Evolutionary conservation across 2,797 vertebrate genomes (phyloP).

Genomic region (Chaetodon trifasciatus): DNA sequence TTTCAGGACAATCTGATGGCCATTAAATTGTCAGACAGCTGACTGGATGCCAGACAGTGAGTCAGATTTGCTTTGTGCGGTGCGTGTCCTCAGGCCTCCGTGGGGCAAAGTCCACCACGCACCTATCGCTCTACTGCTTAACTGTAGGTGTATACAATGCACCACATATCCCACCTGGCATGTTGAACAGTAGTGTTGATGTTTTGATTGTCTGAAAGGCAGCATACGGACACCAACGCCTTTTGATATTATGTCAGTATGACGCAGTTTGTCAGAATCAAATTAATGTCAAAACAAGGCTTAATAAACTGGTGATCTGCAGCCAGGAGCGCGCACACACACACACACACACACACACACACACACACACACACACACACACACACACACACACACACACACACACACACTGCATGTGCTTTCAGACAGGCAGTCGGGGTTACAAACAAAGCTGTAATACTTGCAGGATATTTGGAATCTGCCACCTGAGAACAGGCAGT

Average conservation of each 20-base stretch:
- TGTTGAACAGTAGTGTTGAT: not conserved
- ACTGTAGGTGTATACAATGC: conserved; percentile 4
- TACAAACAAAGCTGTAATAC: not conserved
- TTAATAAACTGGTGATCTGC: not conserved
- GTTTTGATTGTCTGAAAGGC: not conserved
- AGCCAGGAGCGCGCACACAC: too few relatives aligned
- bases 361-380: not conserved
- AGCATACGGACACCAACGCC: too few relatives aligned
- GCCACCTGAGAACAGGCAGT: not conserved
- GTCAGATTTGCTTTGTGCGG: conserved; percentile 2
- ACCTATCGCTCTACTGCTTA: conserved; percentile 19
- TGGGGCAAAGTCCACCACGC: conserved; percentile 1
- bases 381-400: not conserved
- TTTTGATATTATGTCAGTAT: not conserved
- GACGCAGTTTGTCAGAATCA: not conserved
- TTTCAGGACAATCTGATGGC: conserved; percentile 27
- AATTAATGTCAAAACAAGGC: not conserved
- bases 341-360: not conserved
- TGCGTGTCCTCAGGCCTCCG: not conserved
- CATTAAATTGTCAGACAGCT: conserved; percentile 50
- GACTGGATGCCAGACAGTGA: conserved; percentile 37
- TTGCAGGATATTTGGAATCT: not conserved
- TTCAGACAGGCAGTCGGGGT: not conserved
- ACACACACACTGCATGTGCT: not conserved
- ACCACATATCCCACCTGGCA: not conserved